Conservation (phyloP, 2,113 vertebrate genomes). For the Colaptes auratus region DNA sequence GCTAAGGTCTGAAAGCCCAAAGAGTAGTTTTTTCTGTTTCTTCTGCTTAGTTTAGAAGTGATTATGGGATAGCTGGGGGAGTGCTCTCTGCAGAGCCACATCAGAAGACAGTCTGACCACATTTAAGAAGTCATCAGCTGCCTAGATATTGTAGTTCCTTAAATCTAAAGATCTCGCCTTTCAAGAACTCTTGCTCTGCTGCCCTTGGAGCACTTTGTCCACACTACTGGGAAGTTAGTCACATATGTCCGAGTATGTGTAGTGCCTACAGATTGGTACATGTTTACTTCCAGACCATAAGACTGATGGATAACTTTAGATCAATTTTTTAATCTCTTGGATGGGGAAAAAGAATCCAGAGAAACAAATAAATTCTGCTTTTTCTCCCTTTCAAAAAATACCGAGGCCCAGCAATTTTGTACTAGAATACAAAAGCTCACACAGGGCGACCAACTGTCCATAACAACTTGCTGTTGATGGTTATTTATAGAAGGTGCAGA, state of each 20-base stretch:
- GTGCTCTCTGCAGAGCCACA: neutral
- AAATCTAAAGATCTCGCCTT: neutral
- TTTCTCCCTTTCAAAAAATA: neutral
- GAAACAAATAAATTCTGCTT: neutral
- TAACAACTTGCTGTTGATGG: neutral
- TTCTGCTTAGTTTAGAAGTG: neutral
- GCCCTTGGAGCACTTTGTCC: neutral
- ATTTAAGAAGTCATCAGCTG: neutral
- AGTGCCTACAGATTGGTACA: neutral
- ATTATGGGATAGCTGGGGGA: neutral
- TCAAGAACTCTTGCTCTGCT: neutral
- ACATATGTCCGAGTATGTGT: neutral
- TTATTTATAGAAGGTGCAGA: neutral
- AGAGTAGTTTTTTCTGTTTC: neutral
- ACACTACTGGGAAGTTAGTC: neutral
- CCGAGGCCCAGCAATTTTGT: neutral
- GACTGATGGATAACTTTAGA: neutral
- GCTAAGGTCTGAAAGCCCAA: neutral
- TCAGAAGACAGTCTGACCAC: neutral
- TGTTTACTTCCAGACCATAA: neutral
- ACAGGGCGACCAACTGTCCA: neutral
- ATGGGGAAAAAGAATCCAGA: neutral
- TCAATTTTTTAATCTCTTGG: neutral
- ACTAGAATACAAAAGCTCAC: neutral
- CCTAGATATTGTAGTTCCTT: neutral